These are phyloP conservation scores for Himalopsyche phryganea DNA, from an alignment of 1,140 invertebrate species.

Conservation along the genomic window DNA sequence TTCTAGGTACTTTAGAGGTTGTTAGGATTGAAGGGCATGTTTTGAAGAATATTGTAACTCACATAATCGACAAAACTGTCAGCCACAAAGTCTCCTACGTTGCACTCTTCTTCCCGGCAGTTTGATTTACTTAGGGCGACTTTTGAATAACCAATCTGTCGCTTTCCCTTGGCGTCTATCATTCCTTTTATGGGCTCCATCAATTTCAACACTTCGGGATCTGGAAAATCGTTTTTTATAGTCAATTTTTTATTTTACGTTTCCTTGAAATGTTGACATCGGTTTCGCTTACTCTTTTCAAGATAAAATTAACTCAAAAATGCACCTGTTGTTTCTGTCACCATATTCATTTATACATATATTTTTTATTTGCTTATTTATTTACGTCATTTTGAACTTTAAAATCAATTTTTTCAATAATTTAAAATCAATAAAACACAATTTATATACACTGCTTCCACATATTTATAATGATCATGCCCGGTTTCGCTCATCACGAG, in stretches of 20 bases:
- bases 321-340: background rate
- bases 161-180: conserved; percentile 57
- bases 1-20: too few relatives aligned
- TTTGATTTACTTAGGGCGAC: conserved; percentile 51
- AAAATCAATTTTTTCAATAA: too few relatives aligned
- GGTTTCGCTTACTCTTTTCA: too few relatives aligned
- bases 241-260: too few relatives aligned
- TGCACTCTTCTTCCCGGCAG: conserved; percentile 62
- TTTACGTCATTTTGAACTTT: too few relatives aligned
- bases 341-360: background rate
- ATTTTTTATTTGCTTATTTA: background rate
- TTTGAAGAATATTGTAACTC: conserved; percentile 34
- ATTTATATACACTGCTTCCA: too few relatives aligned
- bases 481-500: too few relatives aligned
- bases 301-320: too few relatives aligned
- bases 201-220: conserved; percentile 49
- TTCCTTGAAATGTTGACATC: too few relatives aligned
- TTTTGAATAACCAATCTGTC: conserved; percentile 54
- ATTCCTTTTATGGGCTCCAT: conserved; percentile 58
- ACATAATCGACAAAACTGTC: conserved; percentile 62
- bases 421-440: too few relatives aligned
- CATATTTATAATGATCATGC: too few relatives aligned
- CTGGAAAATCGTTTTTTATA: conserved; percentile 37
- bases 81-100: conserved; percentile 65
- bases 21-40: too few relatives aligned